These are phyloP conservation scores for Pardosa pseudoannulata DNA, from an alignment of 2,888 invertebrate genomes.

Conservation along the genomic window DNA sequence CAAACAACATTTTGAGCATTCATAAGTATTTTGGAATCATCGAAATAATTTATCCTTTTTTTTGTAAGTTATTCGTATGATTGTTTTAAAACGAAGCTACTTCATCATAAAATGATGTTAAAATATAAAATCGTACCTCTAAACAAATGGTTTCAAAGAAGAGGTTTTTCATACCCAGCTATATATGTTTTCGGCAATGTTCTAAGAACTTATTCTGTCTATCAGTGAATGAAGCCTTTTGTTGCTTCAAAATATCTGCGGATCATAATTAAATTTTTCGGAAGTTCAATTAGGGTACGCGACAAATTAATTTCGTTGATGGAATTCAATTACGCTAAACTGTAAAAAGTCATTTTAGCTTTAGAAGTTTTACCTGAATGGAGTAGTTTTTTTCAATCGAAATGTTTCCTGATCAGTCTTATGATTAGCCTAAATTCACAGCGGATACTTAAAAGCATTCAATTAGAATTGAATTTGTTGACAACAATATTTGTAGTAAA, in stretches of 20 bases:
- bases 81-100: too few species aligned
- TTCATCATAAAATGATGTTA: too few species aligned
- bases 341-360: slow-evolving; percentile 8
- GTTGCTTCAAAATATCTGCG: slow-evolving; percentile 29
- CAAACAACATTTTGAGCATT: too few species aligned
- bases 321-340: slow-evolving; percentile 16
- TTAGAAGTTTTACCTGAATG: neutral
- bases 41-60: too few species aligned
- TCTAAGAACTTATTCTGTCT: neutral
- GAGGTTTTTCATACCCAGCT: neutral
- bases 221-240: slow-evolving; percentile 20
- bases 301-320: slow-evolving; percentile 22
- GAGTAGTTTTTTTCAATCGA: neutral
- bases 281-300: slow-evolving; percentile 22
- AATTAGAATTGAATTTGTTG: too few species aligned
- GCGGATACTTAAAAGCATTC: too few species aligned
- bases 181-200: neutral
- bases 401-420: neutral
- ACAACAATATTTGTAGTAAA: too few species aligned
- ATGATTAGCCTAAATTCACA: neutral
- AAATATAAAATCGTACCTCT: too few species aligned
- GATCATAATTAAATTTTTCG: slow-evolving; percentile 34
- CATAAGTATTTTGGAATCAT: too few species aligned
- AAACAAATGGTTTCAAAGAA: neutral
- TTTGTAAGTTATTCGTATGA: too few species aligned